Percentiles rank a stretch among this genome's conserved stretches.
Conservation (phyloP, 1,140 invertebrate genomes). For the Cotesia typhae region DNA sequence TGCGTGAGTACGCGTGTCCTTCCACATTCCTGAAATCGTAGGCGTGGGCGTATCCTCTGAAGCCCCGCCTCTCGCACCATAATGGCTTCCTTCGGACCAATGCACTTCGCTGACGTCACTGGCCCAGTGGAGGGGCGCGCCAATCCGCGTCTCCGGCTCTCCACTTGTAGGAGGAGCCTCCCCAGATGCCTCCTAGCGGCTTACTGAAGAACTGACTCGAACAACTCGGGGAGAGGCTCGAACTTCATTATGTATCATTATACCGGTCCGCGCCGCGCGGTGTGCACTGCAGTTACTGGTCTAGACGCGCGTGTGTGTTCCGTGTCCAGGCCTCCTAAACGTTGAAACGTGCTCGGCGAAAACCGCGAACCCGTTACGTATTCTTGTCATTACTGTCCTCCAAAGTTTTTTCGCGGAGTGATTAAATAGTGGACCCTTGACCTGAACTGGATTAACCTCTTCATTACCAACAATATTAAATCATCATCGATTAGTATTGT, state of each 20-base stretch:
- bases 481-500: no score
- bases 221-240: conserved; percentile 62
- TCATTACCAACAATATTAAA: no score
- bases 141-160: conserved; percentile 42
- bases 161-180: conserved; percentile 40
- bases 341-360: conserved; percentile 38
- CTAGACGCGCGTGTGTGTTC: conserved; percentile 61
- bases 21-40: conserved; percentile 31
- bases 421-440: no score
- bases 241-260: conserved; percentile 68
- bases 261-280: conserved; percentile 66
- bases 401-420: no score
- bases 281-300: conserved; percentile 64
- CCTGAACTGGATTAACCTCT: no score
- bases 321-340: conserved; percentile 36
- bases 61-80: conserved; percentile 54
- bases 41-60: conserved; percentile 32
- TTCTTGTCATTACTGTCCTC: conserved; percentile 47
- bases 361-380: conserved; percentile 30
- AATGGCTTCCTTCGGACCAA: conserved; percentile 58
- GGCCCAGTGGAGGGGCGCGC: conserved; percentile 34
- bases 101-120: conserved; percentile 37
- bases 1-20: conserved; percentile 44
- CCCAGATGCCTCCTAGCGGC: conserved; percentile 55
- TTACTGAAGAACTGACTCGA: conserved; percentile 44